phyloP scores from a whole-genome alignment of 2,888 invertebrate species.

The Lypha dubia region DNA sequence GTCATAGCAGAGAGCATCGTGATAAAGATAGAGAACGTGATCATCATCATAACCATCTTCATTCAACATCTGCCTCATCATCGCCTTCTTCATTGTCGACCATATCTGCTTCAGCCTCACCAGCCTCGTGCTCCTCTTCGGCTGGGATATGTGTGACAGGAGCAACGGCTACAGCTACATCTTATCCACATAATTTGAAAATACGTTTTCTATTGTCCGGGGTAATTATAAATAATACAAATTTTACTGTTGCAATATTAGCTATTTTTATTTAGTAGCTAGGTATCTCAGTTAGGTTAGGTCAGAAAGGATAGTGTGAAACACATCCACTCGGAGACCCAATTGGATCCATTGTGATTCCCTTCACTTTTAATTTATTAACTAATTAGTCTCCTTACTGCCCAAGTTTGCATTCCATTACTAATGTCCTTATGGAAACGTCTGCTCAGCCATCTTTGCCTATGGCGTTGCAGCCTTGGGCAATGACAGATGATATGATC shows the following conservation, averaged over 20 bases:
- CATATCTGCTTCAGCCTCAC: slow-evolving; percentile 79
- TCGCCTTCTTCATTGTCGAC: slow-evolving; percentile 77
- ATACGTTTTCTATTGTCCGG: slow-evolving; percentile 83
- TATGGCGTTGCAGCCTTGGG: no score
- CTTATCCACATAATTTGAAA: slow-evolving; percentile 83
- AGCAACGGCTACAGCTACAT: slow-evolving; percentile 80
- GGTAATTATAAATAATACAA: slow-evolving; percentile 77
- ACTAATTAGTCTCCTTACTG: no score
- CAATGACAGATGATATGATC: no score
- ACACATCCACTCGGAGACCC: no score
- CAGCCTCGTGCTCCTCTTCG: slow-evolving; percentile 77
- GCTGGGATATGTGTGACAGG: slow-evolving; percentile 75
- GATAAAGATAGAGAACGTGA: slow-evolving; percentile 75
- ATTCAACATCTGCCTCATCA: slow-evolving; percentile 80
- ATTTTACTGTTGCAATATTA: not conserved
- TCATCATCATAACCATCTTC: slow-evolving; percentile 77
- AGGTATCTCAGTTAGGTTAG: no score
- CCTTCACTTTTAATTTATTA: no score
- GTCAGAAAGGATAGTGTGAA: no score
- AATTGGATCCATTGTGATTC: no score
- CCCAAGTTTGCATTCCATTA: no score
- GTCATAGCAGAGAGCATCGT: slow-evolving; percentile 74
- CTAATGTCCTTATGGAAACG: no score
- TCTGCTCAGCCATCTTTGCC: no score
- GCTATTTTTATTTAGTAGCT: no score